These are phyloP conservation scores for Actinemys pallida DNA, from an alignment of 2,113 vertebrate genomes.

Conservation along the genomic window DNA sequence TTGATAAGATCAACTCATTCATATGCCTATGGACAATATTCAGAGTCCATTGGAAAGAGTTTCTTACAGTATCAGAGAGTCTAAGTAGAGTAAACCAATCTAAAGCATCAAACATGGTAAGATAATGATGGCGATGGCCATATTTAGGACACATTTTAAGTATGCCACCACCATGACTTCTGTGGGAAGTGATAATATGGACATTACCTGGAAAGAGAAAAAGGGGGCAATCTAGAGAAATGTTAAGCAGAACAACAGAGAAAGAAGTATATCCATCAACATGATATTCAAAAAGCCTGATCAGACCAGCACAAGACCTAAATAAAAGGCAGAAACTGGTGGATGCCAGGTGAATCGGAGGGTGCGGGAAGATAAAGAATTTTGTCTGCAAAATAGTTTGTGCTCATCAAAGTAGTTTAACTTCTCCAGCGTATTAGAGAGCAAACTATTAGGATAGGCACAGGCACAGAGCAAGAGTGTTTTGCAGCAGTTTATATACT, in stretches of 20 bases:
- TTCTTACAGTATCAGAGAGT: too few species aligned
- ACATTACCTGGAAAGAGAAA: background rate
- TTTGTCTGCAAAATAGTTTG: background rate
- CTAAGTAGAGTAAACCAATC: background rate
- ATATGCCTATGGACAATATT: too few species aligned
- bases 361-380: background rate
- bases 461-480: background rate
- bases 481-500: background rate
- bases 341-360: too few species aligned
- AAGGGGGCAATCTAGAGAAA: background rate
- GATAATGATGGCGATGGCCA: background rate
- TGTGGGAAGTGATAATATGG: background rate
- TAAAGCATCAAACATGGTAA: background rate
- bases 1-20: too few species aligned
- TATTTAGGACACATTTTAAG: background rate
- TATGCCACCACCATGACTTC: background rate
- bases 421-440: background rate
- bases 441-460: background rate
- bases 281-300: background rate
- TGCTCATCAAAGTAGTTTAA: background rate
- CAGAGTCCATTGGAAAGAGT: too few species aligned
- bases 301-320: background rate
- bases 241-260: background rate
- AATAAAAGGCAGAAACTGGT: background rate
- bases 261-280: background rate